These are phyloP conservation scores for Drosophila virilis DNA, from an alignment of 1,140 invertebrate species.

Conservation along the genomic window DNA sequence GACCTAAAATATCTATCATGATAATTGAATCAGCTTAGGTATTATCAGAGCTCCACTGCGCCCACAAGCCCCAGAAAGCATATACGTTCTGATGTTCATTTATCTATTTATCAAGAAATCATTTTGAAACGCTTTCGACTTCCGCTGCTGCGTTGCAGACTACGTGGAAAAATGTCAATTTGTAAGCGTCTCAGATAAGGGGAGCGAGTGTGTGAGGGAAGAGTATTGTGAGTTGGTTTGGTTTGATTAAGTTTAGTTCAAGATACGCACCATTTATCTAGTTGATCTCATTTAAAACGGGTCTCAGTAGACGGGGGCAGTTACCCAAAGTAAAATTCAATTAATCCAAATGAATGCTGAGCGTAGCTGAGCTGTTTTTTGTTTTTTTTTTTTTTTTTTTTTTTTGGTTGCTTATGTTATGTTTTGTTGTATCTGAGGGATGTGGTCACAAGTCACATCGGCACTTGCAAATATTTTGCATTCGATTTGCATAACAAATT, in stretches of 20 bases:
- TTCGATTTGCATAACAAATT: conserved; percentile 47
- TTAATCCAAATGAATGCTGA: conserved; percentile 70
- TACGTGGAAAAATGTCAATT: conserved; percentile 43
- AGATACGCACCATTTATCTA: conserved; percentile 81
- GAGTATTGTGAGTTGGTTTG: background rate
- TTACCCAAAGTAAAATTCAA: conserved; percentile 45
- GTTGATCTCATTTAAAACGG: conserved; percentile 77
- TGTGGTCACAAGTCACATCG: conserved; percentile 48
- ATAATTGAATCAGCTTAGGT: background rate
- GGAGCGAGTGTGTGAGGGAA: background rate
- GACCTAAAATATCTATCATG: background rate
- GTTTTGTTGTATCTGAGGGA: conserved; percentile 17
- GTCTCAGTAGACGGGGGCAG: conserved; percentile 54
- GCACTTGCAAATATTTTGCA: conserved; percentile 55
- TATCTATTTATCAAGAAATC: conserved; percentile 33
- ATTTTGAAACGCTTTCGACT: conserved; percentile 19
- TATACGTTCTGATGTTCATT: conserved; percentile 7
- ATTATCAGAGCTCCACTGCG: background rate
- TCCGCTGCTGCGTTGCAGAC: conserved; percentile 29
- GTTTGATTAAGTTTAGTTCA: conserved; percentile 36
- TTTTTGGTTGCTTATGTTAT: conserved; percentile 14
- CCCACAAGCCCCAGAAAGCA: background rate
- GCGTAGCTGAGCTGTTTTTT: conserved; percentile 28
- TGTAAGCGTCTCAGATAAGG: conserved; percentile 26
- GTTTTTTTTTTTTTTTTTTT: background rate